Conservation (phyloP, 2,888 invertebrate species). For the Tanaodytes sp. region DNA sequence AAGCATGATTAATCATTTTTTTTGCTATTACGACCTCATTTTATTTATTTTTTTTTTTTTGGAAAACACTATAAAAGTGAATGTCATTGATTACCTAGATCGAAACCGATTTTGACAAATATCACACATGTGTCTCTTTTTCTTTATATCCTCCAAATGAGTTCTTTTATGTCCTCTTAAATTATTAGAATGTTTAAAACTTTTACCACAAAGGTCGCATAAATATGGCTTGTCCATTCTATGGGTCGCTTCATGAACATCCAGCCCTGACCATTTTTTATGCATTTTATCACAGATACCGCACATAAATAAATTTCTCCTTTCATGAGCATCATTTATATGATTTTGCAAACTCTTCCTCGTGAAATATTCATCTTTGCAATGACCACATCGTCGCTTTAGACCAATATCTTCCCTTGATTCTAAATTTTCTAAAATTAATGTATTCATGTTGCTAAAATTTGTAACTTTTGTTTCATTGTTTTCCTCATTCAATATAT, state of each 20-base stretch:
- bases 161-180: conserved; percentile 67
- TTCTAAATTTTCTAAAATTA: no score
- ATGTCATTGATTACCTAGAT: conserved; percentile 60
- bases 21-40: conserved; percentile 60
- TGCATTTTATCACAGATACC: conserved; percentile 63
- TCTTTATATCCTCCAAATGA: conserved; percentile 65
- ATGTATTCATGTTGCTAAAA: no score
- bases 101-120: conserved; percentile 73
- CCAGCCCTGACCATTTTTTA: conserved; percentile 65
- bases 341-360: conserved; percentile 63
- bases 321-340: conserved; percentile 58
- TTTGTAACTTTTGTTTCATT: background rate
- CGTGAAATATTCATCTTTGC: conserved; percentile 51
- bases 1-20: conserved; percentile 61
- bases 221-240: conserved; percentile 65
- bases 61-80: no score
- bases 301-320: conserved; percentile 61
- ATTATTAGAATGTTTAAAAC: conserved; percentile 69
- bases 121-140: conserved; percentile 70
- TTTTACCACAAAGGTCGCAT: conserved; percentile 70
- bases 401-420: background rate
- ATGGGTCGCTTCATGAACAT: conserved; percentile 67
- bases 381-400: conserved; percentile 61
- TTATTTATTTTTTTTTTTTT: conserved; percentile 54
- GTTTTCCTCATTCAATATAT: background rate